These are phyloP conservation scores for Ormyrus rosae DNA, from an alignment of 2,888 invertebrate species.

Conservation along the genomic window DNA sequence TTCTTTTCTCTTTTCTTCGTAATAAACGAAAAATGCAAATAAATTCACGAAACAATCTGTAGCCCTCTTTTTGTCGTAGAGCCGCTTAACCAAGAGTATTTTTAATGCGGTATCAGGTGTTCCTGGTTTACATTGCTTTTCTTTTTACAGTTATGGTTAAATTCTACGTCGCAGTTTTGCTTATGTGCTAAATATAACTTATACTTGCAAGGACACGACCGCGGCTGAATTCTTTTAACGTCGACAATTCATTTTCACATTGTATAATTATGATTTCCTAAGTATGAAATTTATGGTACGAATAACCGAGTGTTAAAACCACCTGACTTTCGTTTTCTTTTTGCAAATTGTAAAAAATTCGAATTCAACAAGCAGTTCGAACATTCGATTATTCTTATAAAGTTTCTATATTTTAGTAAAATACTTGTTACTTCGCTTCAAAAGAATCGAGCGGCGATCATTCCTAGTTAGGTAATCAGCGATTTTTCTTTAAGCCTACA, in stretches of 20 bases:
- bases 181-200: conserved; percentile 5
- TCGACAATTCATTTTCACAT: too few relatives aligned
- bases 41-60: background rate
- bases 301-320: background rate
- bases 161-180: conserved; percentile 5
- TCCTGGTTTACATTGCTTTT: conserved; percentile 68
- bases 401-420: background rate
- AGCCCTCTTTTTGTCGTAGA: conserved; percentile 35
- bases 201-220: conserved; percentile 7
- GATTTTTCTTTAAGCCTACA: conserved; percentile 43
- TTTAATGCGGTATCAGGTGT: conserved; percentile 70
- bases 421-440: background rate
- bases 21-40: background rate
- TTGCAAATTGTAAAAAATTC: background rate
- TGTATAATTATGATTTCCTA: too few relatives aligned
- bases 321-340: background rate
- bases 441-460: conserved; percentile 11
- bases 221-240: background rate
- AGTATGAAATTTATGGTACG: too few relatives aligned
- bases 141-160: conserved; percentile 45
- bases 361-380: too few relatives aligned
- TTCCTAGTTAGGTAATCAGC: conserved; percentile 6
- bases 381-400: background rate
- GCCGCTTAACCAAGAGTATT: conserved; percentile 69
- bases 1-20: conserved; percentile 10